phyloP scores from a whole-genome alignment of 1,140 invertebrate species.

The Whitmania pigra region DNA sequence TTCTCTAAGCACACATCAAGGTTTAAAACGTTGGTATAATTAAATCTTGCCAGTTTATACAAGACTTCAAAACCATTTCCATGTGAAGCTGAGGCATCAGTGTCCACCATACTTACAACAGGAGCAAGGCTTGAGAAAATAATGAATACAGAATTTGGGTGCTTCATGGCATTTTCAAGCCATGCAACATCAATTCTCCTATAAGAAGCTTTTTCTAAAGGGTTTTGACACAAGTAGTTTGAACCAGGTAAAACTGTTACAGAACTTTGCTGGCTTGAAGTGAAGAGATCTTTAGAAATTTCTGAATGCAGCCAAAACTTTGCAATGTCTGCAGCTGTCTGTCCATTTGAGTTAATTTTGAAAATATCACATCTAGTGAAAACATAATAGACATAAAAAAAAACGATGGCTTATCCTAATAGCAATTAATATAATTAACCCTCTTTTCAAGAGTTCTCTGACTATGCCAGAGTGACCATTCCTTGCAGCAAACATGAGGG shows the following conservation, averaged over 20 bases:
- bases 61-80: background rate
- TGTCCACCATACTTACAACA: background rate
- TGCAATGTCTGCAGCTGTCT: conserved; percentile 38
- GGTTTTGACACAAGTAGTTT: conserved; percentile 35
- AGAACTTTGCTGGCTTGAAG: conserved; percentile 14
- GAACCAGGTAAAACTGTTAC: background rate
- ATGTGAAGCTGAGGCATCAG: background rate
- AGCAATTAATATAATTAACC: background rate
- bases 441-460: conserved; percentile 30
- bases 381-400: background rate
- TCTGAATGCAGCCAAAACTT: conserved; percentile 36
- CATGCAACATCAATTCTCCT: conserved; percentile 33
- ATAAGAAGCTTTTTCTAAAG: conserved; percentile 33
- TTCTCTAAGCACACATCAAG: background rate
- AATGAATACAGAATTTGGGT: conserved; percentile 32
- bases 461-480: conserved; percentile 34
- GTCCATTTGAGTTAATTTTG: conserved; percentile 34
- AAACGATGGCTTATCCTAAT: too few relatives aligned
- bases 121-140: conserved; percentile 28
- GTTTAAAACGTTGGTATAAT: background rate
- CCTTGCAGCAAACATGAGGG: conserved; percentile 38
- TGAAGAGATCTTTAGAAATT: conserved; percentile 27
- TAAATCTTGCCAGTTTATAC: background rate
- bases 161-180: conserved; percentile 29
- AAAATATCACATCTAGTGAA: conserved; percentile 32